Evolutionary conservation across 2,888 invertebrate species (phyloP), one percentile per base, ranked within the genome.

Genomic region (Napeogenes sylphis): DNA sequence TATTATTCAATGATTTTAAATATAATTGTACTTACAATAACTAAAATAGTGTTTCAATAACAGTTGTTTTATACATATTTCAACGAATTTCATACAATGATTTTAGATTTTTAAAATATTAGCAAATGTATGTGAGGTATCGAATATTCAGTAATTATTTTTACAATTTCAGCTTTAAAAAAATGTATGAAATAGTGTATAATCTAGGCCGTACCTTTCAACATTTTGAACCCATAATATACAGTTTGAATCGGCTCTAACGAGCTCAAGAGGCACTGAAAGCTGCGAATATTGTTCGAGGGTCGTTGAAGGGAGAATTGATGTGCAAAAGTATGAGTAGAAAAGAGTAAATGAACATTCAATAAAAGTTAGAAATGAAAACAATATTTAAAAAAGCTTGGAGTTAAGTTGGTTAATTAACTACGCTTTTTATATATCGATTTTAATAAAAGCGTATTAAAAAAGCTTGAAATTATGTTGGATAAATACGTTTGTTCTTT

Each of bases 1-100:
- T 83, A 85, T 87, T 84, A 85, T 88, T 87, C 85, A 83, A 85
- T 86, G 82, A 85, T 84, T 51, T 51, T 30, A 51, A 30, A 51
- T 51, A 30, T 12, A 51, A 51, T 10, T 51, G 30, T 47, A 21
- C 21, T 21, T 21, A 14, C 30, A 51, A 51, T 30, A 30, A 30
- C 8, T 30, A 30, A 12, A n/a, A 2, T 1, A 8, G 30, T 4
- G 21, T 51, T 51, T 10, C 38, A 38, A 8, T 38, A 38, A 38
- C 21, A 21, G 21, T 21, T 21, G 21, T 21, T 21, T 21, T 21
- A 21, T 1, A 21, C 21, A 21, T 21, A 21, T 21, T 21, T 1
- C 21, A 21, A 21, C 21, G 21, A 21, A 21, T 21, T 21, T 21
- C 21, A 21, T 21, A 21, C 21, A 21, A 21, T 21, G 21, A 21